Evolutionary conservation across 2,888 invertebrate species (phyloP).

Genomic region (Pharmacophagus antenor): DNA sequence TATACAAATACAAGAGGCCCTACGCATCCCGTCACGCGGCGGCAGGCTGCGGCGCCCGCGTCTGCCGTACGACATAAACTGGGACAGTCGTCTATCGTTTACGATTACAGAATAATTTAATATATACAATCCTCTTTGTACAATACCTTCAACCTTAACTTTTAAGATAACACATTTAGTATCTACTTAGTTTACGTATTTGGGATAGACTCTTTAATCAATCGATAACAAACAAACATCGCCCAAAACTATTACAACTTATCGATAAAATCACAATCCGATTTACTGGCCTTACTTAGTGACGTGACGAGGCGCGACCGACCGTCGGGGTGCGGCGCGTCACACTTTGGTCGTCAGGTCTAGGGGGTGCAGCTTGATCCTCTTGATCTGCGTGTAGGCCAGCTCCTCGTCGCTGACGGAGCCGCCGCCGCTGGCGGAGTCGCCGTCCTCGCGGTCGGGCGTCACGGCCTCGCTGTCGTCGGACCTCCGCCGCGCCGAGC

Average conservation of each 20-base stretch:
- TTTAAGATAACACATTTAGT: slow-evolving; percentile 58
- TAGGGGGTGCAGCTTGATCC: slow-evolving; percentile 81
- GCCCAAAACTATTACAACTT: slow-evolving; percentile 55
- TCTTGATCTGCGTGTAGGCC: slow-evolving; percentile 80
- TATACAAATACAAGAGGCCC: slow-evolving; percentile 55
- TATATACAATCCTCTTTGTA: slow-evolving; percentile 74
- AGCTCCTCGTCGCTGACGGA: slow-evolving; percentile 75
- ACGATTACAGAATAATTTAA: slow-evolving; percentile 63
- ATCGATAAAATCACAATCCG: slow-evolving; percentile 74
- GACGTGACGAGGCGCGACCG: slow-evolving; percentile 44
- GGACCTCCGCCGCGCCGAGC: slow-evolving; percentile 71
- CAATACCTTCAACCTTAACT: slow-evolving; percentile 64
- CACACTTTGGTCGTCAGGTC: slow-evolving; percentile 87
- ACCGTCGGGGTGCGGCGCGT: slow-evolving; percentile 45
- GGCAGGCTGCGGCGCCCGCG: slow-evolving; percentile 63
- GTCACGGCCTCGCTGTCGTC: slow-evolving; percentile 76
- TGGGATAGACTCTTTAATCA: slow-evolving; percentile 77
- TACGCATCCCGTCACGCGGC: slow-evolving; percentile 48
- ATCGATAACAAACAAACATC: slow-evolving; percentile 68
- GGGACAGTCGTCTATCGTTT: slow-evolving; percentile 55
- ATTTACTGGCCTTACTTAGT: slow-evolving; percentile 71
- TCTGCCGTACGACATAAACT: slow-evolving; percentile 53
- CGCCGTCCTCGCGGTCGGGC: slow-evolving; percentile 67
- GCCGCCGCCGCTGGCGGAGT: slow-evolving; percentile 68
- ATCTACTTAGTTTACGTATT: slow-evolving; percentile 75